Percentiles rank a stretch among this genome's conserved stretches.
phyloP scores from a whole-genome alignment of 2,797 vertebrate species.

The Pristis pectinata region DNA sequence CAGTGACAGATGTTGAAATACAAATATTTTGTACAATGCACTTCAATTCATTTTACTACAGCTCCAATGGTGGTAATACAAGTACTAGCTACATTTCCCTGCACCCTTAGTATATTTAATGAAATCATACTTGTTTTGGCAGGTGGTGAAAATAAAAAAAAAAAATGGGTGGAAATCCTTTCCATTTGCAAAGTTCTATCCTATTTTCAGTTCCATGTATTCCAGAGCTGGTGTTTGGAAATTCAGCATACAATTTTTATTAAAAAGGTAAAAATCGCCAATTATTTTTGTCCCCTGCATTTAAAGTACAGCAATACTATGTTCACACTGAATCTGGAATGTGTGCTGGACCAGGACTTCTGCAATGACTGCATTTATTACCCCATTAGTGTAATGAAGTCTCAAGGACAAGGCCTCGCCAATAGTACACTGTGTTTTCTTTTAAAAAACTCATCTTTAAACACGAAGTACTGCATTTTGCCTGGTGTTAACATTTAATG shows the following conservation, averaged over 20 bases:
- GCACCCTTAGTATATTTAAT: not conserved
- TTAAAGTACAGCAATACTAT: conserved; percentile 31
- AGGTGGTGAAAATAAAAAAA: not conserved
- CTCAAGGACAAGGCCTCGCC: not conserved
- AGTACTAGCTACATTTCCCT: not conserved
- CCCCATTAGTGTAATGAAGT: not conserved
- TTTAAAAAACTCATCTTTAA: not conserved
- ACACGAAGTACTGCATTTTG: too few species aligned
- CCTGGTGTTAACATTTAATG: not conserved
- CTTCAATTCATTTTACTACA: not conserved
- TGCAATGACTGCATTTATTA: not conserved
- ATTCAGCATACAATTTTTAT: conserved; percentile 7
- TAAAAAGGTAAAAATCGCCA: not conserved
- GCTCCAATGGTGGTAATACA: not conserved
- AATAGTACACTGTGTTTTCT: conserved; percentile 14
- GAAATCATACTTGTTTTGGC: not conserved
- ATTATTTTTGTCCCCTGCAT: not conserved
- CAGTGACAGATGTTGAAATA: not conserved
- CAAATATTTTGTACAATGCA: not conserved
- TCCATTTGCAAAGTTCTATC: conserved; percentile 20
- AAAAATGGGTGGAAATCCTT: not conserved
- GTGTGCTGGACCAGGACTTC: not conserved
- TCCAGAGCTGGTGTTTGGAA: conserved; percentile 31
- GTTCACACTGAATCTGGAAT: conserved; percentile 32
- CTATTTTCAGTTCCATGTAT: conserved; percentile 26